phyloP scores from a whole-genome alignment of 2,888 invertebrate genomes.

The Sepioteuthis lessoniana region DNA sequence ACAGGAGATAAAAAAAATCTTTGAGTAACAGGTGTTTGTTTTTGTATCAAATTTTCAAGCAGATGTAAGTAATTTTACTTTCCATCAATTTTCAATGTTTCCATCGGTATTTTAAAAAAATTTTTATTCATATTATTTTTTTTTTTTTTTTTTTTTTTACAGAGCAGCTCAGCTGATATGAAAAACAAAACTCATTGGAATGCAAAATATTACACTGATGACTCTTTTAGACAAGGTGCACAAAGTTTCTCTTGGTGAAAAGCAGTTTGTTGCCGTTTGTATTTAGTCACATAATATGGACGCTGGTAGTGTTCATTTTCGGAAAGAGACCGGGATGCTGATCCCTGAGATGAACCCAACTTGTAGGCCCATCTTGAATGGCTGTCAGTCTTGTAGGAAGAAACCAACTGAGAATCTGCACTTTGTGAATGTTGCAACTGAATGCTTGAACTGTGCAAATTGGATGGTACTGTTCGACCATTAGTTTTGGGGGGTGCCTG shows the following conservation, averaged over 20 bases:
- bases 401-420: not conserved
- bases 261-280: conserved; percentile 10
- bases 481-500: not conserved
- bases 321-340: not conserved
- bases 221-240: conserved; percentile 46
- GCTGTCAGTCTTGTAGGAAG: not conserved
- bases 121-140: too few relatives aligned
- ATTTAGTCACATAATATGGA: not conserved
- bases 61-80: not conserved
- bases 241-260: conserved; percentile 41
- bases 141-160: not conserved
- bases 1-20: not conserved
- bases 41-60: not conserved
- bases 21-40: not conserved
- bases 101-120: too few relatives aligned
- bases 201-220: conserved; percentile 38
- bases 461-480: not conserved
- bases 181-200: not conserved
- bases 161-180: not conserved
- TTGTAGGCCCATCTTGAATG: not conserved
- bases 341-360: conserved; percentile 43
- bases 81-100: not conserved
- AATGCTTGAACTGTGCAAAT: not conserved
- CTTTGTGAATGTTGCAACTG: not conserved
- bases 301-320: conserved; percentile 36